Percentiles rank a stretch among this genome's conserved stretches.
These are phyloP conservation scores for Alcedo quadribrachys DNA, from an alignment of 2,797 vertebrate species.

Conservation along the genomic window DNA sequence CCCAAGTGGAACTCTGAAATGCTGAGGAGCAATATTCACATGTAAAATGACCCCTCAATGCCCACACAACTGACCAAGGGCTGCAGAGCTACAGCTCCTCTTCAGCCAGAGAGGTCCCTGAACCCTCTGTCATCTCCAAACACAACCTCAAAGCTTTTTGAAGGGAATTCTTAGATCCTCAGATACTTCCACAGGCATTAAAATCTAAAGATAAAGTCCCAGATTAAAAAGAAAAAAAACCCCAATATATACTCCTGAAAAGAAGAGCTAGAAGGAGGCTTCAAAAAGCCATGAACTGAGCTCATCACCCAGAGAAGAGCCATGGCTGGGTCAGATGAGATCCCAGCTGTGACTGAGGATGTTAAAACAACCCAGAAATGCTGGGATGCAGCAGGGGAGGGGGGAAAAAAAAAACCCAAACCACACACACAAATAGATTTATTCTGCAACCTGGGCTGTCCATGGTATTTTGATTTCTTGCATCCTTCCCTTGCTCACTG, in stretches of 20 bases:
- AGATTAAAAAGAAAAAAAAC: not conserved
- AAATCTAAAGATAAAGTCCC: not conserved
- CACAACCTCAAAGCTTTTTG: not conserved
- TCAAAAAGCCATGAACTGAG: not conserved
- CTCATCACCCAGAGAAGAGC: not conserved
- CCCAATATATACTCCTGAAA: not conserved
- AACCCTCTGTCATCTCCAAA: not conserved
- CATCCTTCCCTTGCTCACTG: not conserved
- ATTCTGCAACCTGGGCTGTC: not conserved
- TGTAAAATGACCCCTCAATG: not conserved
- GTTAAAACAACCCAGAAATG: not conserved
- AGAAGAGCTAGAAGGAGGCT: not conserved
- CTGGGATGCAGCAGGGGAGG: not conserved
- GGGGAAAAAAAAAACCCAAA: not conserved
- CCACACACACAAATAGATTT: not conserved
- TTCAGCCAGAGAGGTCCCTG: not conserved
- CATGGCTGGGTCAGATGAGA: not conserved
- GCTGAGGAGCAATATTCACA: not conserved
- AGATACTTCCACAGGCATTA: not conserved
- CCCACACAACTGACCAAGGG: not conserved
- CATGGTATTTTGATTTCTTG: not conserved
- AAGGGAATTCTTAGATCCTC: not conserved
- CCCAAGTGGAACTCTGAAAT: not conserved
- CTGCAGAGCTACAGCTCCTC: rapidly evolving
- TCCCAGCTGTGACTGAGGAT: not conserved